phyloP scores from a whole-genome alignment of 2,113 vertebrate genomes.

The Microtus pennsylvanicus region DNA sequence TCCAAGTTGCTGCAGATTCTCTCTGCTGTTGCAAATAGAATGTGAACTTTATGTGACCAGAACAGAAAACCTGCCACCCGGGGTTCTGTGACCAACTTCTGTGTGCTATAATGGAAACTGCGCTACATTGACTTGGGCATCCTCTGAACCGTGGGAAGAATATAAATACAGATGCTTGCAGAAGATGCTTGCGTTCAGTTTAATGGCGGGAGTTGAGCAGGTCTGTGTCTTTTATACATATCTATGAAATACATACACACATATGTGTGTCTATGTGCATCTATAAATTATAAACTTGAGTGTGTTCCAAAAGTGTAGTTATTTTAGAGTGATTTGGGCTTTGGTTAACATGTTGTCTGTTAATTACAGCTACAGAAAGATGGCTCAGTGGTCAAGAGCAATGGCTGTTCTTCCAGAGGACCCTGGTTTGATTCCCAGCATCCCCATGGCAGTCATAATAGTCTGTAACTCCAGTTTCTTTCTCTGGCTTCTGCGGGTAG shows the following conservation, averaged over 20 bases:
- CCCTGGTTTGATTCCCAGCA: background rate
- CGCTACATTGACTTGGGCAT: conserved; percentile 36
- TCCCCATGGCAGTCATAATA: background rate
- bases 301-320: background rate
- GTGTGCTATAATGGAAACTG: background rate
- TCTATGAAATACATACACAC: background rate
- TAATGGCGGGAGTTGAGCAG: conserved; percentile 44
- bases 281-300: background rate
- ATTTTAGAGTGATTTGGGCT: conserved; percentile 14
- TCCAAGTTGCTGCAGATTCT: conserved; percentile 13
- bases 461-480: background rate
- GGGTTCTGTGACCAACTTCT: background rate
- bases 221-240: background rate
- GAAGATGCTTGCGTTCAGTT: conserved; percentile 30
- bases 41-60: conserved; percentile 16
- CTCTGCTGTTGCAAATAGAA: background rate
- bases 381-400: background rate
- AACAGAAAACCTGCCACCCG: conserved; percentile 13
- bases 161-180: conserved; percentile 42
- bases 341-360: background rate
- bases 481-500: background rate
- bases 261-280: background rate
- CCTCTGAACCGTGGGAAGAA: conserved; percentile 24
- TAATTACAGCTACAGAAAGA: background rate
- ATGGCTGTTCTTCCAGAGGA: background rate